A percentile compares a stretch with the other conserved stretches of the same genome.
phyloP scores from a whole-genome alignment of 2,888 invertebrate genomes.

The Hirtodrosophila cameraria region DNA sequence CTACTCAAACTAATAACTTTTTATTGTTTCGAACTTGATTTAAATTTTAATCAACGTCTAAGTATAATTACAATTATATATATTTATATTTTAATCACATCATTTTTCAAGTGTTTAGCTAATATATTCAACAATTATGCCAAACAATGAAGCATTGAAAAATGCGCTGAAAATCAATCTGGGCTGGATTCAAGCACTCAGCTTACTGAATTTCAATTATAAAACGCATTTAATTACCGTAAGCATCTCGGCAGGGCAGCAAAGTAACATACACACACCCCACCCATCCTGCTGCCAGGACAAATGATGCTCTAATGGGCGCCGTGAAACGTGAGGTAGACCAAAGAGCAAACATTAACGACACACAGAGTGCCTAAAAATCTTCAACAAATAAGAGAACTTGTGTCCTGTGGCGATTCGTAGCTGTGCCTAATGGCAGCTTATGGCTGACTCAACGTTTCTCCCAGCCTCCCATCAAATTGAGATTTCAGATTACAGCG shows the following conservation, averaged over 20 bases:
- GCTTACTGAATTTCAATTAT: slow-evolving; percentile 64
- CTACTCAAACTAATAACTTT: too few species aligned
- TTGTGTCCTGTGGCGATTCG: slow-evolving; percentile 26
- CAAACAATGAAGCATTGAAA: slow-evolving; percentile 7
- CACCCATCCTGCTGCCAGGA: slow-evolving; percentile 23
- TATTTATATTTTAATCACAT: too few species aligned
- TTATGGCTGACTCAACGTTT: slow-evolving; percentile 40
- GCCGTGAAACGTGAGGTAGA: slow-evolving; percentile 40
- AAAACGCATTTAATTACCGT: slow-evolving; percentile 68
- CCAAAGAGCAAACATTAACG: slow-evolving; percentile 60
- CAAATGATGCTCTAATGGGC: slow-evolving; percentile 72
- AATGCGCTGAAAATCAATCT: slow-evolving; percentile 29
- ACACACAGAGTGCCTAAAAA: slow-evolving; percentile 10
- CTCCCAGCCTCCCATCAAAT: slow-evolving; percentile 29
- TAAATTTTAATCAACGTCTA: too few species aligned
- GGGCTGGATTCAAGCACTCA: slow-evolving; percentile 10
- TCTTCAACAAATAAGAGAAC: slow-evolving; percentile 24
- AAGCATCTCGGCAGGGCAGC: slow-evolving; percentile 4
- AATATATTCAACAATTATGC: slow-evolving; percentile 7
- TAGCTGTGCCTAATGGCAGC: slow-evolving; percentile 49
- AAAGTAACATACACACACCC: neutral
- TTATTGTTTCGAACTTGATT: too few species aligned
- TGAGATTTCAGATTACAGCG: slow-evolving; percentile 63
- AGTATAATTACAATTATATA: too few species aligned
- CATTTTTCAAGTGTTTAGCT: too few species aligned